Conservation (phyloP, 2,888 invertebrate genomes). For the Macrophya alboannulata region DNA sequence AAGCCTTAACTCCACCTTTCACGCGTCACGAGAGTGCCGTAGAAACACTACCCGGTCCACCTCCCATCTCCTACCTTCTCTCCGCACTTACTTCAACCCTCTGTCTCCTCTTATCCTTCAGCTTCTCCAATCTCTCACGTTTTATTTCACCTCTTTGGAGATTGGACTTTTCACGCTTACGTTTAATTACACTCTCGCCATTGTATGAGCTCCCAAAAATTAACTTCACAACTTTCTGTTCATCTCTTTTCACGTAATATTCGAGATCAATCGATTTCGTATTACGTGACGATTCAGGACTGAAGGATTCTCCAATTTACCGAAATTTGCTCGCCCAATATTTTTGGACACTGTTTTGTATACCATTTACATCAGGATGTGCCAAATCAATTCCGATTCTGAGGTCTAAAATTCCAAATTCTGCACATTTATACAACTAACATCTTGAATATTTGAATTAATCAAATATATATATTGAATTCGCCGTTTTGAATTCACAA, state of each 20-base stretch:
- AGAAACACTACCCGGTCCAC: conserved; percentile 34
- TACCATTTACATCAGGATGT: background rate
- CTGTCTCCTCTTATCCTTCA: conserved; percentile 4
- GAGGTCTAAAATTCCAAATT: background rate
- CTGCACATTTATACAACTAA: background rate
- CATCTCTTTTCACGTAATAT: background rate
- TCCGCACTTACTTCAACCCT: background rate
- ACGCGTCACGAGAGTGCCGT: conserved; percentile 20
- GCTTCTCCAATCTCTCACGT: conserved; percentile 34
- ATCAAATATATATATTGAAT: background rate
- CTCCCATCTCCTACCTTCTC: background rate
- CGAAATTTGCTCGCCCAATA: background rate
- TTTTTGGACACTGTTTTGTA: background rate
- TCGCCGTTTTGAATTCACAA: background rate
- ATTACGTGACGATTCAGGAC: background rate
- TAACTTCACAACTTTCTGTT: background rate
- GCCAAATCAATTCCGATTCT: background rate
- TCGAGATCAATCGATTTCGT: background rate
- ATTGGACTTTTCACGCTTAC: background rate
- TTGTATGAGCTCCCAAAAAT: background rate
- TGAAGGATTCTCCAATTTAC: background rate
- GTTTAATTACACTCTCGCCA: background rate
- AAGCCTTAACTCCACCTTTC: conserved; percentile 25
- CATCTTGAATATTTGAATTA: background rate
- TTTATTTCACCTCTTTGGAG: conserved; percentile 26